Evolutionary conservation across 2,797 vertebrate genomes (phyloP).

Genomic region (Myotis vivesi): DNA sequence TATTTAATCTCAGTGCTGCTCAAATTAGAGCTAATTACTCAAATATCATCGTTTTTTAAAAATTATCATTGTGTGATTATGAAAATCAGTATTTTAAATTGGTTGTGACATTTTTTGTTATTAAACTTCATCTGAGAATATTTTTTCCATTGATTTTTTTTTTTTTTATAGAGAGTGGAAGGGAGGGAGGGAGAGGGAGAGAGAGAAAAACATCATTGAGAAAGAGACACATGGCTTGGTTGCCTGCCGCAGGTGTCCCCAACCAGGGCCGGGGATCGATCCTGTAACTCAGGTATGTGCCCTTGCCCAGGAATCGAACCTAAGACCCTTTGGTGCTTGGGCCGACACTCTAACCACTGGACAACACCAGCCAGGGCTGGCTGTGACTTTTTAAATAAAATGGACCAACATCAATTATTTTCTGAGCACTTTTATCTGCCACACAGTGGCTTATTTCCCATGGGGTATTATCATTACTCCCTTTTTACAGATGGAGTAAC

Average conservation of each 20-base stretch:
- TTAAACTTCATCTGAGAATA: too few species aligned
- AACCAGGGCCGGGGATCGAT: not conserved
- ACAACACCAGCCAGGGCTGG: not conserved
- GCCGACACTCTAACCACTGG: not conserved
- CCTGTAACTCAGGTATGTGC: not conserved
- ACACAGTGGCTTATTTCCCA: not conserved
- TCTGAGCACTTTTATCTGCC: not conserved
- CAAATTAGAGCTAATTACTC: not conserved
- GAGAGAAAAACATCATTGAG: not conserved
- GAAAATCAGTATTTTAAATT: conserved; percentile 2
- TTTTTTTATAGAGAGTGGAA: too few species aligned
- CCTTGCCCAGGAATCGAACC: not conserved
- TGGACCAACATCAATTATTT: not conserved
- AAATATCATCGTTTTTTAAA: not conserved
- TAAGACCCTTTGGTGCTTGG: not conserved
- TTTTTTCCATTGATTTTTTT: too few species aligned
- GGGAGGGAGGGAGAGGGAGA: too few species aligned
- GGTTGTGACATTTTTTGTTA: not conserved
- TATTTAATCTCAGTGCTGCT: not conserved
- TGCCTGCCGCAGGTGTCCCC: not conserved
- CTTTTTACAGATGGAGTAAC: conserved; percentile 6
- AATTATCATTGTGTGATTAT: not conserved
- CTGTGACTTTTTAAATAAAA: not conserved
- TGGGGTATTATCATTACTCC: not conserved
- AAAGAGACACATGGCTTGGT: not conserved